phyloP scores from a whole-genome alignment of 2,797 vertebrate genomes.

The Smutsia temminckii region DNA sequence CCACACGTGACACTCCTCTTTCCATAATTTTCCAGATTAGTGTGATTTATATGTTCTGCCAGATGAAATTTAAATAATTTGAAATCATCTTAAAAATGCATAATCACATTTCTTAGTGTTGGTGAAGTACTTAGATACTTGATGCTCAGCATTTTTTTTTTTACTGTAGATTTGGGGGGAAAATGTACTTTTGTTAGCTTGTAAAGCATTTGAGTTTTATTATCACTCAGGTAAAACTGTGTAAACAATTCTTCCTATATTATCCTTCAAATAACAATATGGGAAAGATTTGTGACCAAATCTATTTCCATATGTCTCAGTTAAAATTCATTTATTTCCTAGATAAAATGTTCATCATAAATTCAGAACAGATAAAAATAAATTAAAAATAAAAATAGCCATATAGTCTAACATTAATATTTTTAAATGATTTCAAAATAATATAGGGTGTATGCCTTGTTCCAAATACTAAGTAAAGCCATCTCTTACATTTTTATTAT shows the following conservation, averaged over 20 bases:
- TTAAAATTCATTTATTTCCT: neutral
- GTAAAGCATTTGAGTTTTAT: neutral
- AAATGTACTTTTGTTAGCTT: neutral
- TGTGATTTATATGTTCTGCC: neutral
- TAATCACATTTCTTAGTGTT: neutral
- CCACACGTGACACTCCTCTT: neutral
- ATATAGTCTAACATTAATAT: neutral
- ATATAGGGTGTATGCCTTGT: neutral
- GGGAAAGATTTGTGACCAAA: neutral
- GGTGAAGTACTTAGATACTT: neutral
- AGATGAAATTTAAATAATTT: neutral
- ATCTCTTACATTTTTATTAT: neutral
- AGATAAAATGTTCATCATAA: neutral
- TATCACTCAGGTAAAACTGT: neutral
- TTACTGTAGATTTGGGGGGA: neutral
- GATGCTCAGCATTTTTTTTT: neutral
- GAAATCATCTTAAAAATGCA: neutral
- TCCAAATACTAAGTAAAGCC: neutral
- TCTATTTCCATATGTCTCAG: neutral
- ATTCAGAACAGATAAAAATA: neutral
- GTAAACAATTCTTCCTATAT: neutral
- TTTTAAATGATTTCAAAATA: slow-evolving; percentile 26
- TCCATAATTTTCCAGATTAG: neutral
- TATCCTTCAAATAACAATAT: neutral
- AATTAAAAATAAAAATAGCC: neutral